phyloP scores from a whole-genome alignment of 1,140 invertebrate genomes.

The Trachelipus rathkii region DNA sequence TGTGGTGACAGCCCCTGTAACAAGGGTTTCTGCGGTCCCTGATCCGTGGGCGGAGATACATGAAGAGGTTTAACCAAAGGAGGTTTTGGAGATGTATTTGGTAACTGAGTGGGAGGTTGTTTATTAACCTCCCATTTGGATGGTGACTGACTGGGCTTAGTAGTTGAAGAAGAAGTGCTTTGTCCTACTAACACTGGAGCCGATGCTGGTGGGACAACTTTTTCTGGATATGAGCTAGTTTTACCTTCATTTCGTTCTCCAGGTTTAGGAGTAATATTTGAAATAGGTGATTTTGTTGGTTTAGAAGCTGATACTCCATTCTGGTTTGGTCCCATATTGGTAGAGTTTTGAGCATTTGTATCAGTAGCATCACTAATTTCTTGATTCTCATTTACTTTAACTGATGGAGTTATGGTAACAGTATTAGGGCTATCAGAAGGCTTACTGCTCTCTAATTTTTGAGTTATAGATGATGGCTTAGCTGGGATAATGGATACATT shows the following conservation, averaged over 20 bases:
- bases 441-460: background rate
- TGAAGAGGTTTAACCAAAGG: background rate
- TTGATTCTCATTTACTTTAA: background rate
- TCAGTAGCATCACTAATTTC: background rate
- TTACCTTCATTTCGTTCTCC: background rate
- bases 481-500: background rate
- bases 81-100: background rate
- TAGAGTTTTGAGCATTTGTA: slow-evolving; percentile 1
- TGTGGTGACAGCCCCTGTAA: slow-evolving; percentile 50
- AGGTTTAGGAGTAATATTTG: background rate
- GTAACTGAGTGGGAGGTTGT: background rate
- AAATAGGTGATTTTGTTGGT: background rate
- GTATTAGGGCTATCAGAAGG: background rate
- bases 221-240: background rate
- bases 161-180: background rate
- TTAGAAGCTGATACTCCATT: background rate
- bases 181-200: background rate
- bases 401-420: slow-evolving; percentile 4
- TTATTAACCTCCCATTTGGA: background rate
- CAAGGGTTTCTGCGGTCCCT: slow-evolving; percentile 18
- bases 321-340: background rate
- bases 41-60: slow-evolving; percentile 12
- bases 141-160: background rate
- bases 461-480: background rate
- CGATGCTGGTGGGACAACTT: background rate